Conservation (phyloP, 2,113 vertebrate genomes). For the Panthera leo region DNA sequence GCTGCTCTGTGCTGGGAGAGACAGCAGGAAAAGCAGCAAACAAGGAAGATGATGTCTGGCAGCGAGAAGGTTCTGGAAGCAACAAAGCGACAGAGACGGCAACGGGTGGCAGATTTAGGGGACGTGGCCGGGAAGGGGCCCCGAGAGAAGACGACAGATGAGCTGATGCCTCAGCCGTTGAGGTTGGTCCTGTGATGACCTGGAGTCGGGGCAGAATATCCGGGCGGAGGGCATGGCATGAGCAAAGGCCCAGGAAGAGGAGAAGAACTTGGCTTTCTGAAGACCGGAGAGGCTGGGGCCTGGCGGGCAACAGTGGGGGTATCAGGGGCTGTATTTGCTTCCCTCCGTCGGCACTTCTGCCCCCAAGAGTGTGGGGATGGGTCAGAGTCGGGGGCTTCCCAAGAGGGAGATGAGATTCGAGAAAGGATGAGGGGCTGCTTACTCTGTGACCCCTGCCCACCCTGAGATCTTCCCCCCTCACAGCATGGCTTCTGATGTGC, state of each 20-base stretch:
- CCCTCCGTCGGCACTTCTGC: not conserved
- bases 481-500: rapidly evolving
- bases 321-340: not conserved
- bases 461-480: not conserved
- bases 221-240: rapidly evolving
- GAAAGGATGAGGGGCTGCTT: not conserved
- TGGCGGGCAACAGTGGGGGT: rapidly evolving
- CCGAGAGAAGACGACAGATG: not conserved
- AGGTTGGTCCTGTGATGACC: not conserved
- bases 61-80: rapidly evolving
- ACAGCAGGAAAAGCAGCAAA: not conserved
- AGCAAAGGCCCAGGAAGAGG: not conserved
- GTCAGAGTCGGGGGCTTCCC: not conserved
- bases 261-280: not conserved
- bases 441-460: not conserved
- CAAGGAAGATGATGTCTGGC: rapidly evolving
- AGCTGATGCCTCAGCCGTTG: not conserved
- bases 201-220: no score
- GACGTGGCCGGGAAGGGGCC: rapidly evolving
- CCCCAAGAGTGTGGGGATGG: not conserved
- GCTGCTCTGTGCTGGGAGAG: not conserved
- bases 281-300: not conserved
- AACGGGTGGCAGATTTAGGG: no score
- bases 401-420: not conserved
- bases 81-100: no score